Evolutionary conservation across 2,888 invertebrate genomes (phyloP), one percentile per base, ranked within the genome.

Genomic region (Ophion slaviceki): DNA sequence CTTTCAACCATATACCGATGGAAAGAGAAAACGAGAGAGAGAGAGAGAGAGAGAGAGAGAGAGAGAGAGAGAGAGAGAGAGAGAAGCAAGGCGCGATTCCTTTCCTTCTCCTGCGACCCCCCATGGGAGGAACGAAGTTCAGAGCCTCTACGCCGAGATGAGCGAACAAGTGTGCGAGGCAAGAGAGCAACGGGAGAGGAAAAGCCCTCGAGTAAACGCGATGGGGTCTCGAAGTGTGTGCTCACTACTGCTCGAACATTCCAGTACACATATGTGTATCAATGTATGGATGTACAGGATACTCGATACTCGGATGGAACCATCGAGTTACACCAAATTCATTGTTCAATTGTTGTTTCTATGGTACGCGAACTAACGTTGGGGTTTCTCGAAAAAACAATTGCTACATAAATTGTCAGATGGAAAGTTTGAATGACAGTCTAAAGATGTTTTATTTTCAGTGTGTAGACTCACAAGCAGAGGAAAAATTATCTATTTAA

Each of bases 1-100:
- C 93, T 93, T 93, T 91, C 91, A 91, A 88, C 90, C 88, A 36
- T 64, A 64, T 70, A 85, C 82, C 11, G 17, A 36, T 45, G 6
- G 79, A 36, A 64, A 53, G 64, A 62, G 61, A 17, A n/a, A 59
- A 11, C 47, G 28, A 45, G 66, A 17, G 14, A 11, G 8, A 70
- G 61, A 64, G 59, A 47, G 80, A 32, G 57, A 74, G 57, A 59
- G 66, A 66, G 71, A 61, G 59, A 59, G 14, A 62, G 70, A 71
- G 75, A 8, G 5, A 67, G 57, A 62, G 57, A 45, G 80, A 45
- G 64, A 74, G 57, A 59, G 66, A 66, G 71, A 61, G 59, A 59
- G 14, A 62, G 70, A n/a, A 40, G 59, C 32, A 53, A 32, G 32
- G 62, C 66, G 14, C 83, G 86, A 84, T 80, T 86, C 66, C 67